Evolutionary conservation across 2,113 vertebrate genomes (phyloP), one percentile per base, ranked within the genome.

Genomic region (Caranx ignobilis): DNA sequence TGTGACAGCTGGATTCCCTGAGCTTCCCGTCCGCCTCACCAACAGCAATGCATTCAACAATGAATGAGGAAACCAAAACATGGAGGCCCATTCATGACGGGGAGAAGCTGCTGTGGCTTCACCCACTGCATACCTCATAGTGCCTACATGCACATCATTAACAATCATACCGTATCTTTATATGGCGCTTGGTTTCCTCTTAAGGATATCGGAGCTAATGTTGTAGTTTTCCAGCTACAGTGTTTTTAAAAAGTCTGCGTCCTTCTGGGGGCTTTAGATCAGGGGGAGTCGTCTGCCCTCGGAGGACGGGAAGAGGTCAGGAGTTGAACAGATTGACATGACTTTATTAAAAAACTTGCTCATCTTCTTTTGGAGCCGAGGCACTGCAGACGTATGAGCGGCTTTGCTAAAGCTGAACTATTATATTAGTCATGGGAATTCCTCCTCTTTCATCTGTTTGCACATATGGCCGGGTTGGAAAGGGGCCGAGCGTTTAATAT

Each of bases 1-100:
- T 92, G 84, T 87, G 52, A 81, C 85, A 54, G 67, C 78, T 39
- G 52, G 61, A 67, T 79, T 77, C 60, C 71, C 62, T 13, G 55
- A 82, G 70, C 82, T 73, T 84, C 86, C 83, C 12, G 52, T 80
- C 52, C 3, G 26, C 75, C n/a, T 35, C 11, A 12, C 6, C 26
- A 56, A 19, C 62, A 8, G 8, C 0, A 1, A 41, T 31, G 34
- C 43, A 4, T 72, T 21, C 5, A 75, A 77, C 63, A 32, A n/a
- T 79, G 43, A 68, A 39, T 21, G 21, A 74, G 18, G 34, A 48
- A 39, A 21, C 43, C 63, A 77, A 77, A 64, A 73, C 60, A 18
- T 5, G 3, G 2, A 13, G 9, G 1, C 62, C n/a, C 47, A 55
- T 21, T 76, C 6, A 50, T 26, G 16, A 63, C 16, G 26, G 26